phyloP scores from a whole-genome alignment of 1,140 invertebrate genomes.

The Drosophila orena region DNA sequence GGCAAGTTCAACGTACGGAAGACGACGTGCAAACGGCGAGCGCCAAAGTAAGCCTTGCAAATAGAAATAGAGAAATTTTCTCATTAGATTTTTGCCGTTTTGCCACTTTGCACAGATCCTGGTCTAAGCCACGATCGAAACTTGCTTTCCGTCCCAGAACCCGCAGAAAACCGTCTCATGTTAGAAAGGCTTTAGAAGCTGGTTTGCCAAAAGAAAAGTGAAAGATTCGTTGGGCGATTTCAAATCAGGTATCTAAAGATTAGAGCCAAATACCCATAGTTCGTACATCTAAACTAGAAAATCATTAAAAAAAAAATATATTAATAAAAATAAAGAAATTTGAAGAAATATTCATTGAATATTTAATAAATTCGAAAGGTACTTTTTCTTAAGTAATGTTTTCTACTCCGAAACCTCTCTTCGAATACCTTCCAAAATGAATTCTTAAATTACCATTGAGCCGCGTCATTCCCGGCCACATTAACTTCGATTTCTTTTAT shows the following conservation, averaged over 20 bases:
- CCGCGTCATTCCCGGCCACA: not conserved
- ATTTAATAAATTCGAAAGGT: too few relatives aligned
- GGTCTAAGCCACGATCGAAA: constrained; percentile 41
- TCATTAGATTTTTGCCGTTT: constrained; percentile 71
- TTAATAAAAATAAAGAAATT: too few relatives aligned
- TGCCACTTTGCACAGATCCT: constrained; percentile 28
- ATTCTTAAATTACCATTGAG: not conserved
- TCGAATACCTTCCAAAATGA: not conserved
- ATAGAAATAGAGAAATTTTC: constrained; percentile 80
- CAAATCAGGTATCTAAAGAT: not conserved
- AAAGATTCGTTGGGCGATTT: constrained; percentile 39
- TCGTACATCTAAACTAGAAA: too few relatives aligned
- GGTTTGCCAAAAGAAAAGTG: constrained; percentile 60
- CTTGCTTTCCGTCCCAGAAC: constrained; percentile 56
- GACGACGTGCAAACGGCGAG: constrained; percentile 53
- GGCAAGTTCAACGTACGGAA: constrained; percentile 74
- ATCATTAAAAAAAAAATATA: too few relatives aligned
- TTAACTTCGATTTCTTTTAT: constrained; percentile 37
- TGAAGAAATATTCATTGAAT: too few relatives aligned
- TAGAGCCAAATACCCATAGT: too few relatives aligned
- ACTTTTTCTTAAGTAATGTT: not conserved
- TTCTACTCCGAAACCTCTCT: not conserved
- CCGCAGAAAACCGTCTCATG: constrained; percentile 20
- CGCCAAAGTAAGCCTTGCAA: constrained; percentile 44
- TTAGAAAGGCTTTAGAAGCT: constrained; percentile 63